A percentile compares a stretch with the other conserved stretches of the same genome.
phyloP scores from a whole-genome alignment of 35 echinoderm and acorn worm genomes.

The Ptychodera flava region DNA sequence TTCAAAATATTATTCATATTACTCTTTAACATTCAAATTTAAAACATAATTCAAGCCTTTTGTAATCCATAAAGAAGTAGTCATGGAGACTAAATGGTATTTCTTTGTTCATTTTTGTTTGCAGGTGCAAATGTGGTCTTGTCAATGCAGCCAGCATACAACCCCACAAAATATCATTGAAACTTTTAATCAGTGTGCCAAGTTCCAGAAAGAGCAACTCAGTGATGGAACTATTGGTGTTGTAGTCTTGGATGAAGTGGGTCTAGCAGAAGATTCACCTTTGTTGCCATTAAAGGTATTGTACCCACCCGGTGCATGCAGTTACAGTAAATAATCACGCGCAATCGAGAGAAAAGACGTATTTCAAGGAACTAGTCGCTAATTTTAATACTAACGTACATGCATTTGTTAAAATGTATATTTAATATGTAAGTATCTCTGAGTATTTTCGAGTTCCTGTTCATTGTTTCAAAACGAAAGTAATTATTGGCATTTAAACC shows the following conservation, averaged over 20 bases:
- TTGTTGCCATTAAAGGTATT: neutral
- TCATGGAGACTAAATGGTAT: too few species aligned
- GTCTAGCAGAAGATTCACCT: slow-evolving; percentile 10
- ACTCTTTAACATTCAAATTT: too few species aligned
- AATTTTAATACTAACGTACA: neutral
- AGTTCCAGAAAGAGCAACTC: neutral
- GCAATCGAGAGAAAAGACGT: too few species aligned
- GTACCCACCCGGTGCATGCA: too few species aligned
- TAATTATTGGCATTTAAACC: too few species aligned
- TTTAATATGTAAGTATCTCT: slow-evolving; percentile 1
- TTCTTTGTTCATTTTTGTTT: too few species aligned
- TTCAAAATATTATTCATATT: neutral
- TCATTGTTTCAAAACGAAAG: too few species aligned
- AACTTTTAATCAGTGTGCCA: neutral
- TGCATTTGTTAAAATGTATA: neutral
- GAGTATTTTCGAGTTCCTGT: too few species aligned
- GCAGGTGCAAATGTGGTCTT: slow-evolving; percentile 25
- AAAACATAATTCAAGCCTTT: too few species aligned
- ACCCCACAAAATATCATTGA: neutral
- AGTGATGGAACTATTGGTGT: neutral
- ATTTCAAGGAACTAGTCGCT: neutral
- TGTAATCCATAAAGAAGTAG: too few species aligned
- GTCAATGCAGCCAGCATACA: slow-evolving; percentile 12
- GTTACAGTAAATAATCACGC: too few species aligned
- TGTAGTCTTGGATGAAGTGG: slow-evolving; percentile 24